A percentile compares a stretch with the other conserved stretches of the same genome.
These are phyloP conservation scores for Helogale parvula DNA, from an alignment of 2,113 vertebrate genomes.

Conservation along the genomic window DNA sequence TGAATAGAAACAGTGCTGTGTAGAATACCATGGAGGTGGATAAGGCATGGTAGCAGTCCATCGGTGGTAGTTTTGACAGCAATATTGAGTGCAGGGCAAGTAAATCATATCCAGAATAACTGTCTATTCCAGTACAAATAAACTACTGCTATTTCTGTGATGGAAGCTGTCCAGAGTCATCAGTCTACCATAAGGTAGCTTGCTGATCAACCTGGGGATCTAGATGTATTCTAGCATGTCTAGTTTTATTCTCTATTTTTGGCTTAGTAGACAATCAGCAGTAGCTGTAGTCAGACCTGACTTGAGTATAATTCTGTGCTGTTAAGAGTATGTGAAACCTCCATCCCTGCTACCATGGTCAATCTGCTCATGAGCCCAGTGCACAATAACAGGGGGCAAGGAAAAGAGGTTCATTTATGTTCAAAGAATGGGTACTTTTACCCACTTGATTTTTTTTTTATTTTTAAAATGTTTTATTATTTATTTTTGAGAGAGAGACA, in stretches of 20 bases:
- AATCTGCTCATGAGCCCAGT: not conserved
- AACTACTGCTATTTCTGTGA: not conserved
- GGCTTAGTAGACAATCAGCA: not conserved
- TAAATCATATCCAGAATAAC: not conserved
- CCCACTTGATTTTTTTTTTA: not conserved
- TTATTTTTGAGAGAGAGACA: too few species aligned
- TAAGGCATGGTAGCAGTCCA: not conserved
- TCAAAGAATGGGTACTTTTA: not conserved
- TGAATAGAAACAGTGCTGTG: not conserved
- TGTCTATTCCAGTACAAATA: not conserved
- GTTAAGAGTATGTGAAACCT: not conserved
- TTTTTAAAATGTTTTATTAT: too few species aligned
- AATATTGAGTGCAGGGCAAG: not conserved
- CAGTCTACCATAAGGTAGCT: not conserved
- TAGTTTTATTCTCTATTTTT: not conserved
- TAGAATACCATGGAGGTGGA: not conserved
- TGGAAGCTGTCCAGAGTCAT: not conserved
- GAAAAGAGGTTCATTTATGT: not conserved
- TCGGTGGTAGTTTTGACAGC: not conserved
- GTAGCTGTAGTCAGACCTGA: not conserved
- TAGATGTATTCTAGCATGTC: not conserved
- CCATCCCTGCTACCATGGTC: not conserved
- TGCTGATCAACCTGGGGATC: not conserved
- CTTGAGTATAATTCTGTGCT: not conserved
- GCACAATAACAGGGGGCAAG: not conserved